Evolutionary conservation across 2,888 invertebrate species (phyloP).

Genomic region (Dioctria linearis): DNA sequence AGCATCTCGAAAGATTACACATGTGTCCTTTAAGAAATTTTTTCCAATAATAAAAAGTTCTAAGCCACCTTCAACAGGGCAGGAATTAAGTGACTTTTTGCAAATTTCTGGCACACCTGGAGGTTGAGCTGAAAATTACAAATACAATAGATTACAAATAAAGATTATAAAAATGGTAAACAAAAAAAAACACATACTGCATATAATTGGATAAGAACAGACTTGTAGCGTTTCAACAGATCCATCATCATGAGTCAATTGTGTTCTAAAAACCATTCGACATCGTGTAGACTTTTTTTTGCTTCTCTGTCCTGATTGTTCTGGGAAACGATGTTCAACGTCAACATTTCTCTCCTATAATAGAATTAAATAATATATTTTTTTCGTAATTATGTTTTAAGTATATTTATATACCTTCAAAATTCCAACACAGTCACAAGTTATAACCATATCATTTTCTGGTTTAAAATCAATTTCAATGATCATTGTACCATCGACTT

Average conservation of each 20-base stretch:
- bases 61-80: slow-evolving; percentile 84
- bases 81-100: slow-evolving; percentile 87
- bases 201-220: slow-evolving; percentile 91
- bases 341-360: slow-evolving; percentile 91
- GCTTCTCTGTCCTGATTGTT: slow-evolving; percentile 83
- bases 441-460: slow-evolving; percentile 90
- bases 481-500: slow-evolving; percentile 94
- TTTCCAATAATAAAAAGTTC: slow-evolving; percentile 92
- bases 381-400: no score
- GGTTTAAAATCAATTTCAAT: slow-evolving; percentile 94
- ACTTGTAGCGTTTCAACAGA: slow-evolving; percentile 87
- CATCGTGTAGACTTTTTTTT: slow-evolving; percentile 97
- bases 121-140: slow-evolving; percentile 80
- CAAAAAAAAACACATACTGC: slow-evolving; percentile 80
- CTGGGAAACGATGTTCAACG: slow-evolving; percentile 92
- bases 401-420: slow-evolving; percentile 75
- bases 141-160: not conserved
- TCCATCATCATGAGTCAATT: slow-evolving; percentile 84
- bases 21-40: slow-evolving; percentile 92
- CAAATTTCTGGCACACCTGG: slow-evolving; percentile 94
- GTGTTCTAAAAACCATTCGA: slow-evolving; percentile 93
- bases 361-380: slow-evolving; percentile 34
- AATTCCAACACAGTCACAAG: slow-evolving; percentile 98
- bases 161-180: slow-evolving; percentile 8
- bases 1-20: slow-evolving; percentile 79